Base-by-base conservation (phyloP, 53 echinoderm and acorn worm species). In the Patiria pectinifera region DNA sequence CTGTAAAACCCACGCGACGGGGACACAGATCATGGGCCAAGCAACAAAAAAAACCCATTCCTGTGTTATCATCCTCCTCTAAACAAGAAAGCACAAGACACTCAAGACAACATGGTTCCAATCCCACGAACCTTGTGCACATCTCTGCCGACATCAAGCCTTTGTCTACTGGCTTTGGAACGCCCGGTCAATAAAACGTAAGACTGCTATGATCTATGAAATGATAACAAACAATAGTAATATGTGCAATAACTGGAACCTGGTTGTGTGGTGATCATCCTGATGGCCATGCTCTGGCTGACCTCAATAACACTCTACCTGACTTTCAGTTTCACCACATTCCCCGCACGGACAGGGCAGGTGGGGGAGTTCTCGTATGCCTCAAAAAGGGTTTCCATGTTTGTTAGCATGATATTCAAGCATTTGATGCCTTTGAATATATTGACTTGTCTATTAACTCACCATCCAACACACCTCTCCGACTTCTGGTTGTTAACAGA, bases 161-260 rank as follows among this genome's bases (percentile, higher is more conserved):
- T 22, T 92, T 70, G 85, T 76, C 35, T 35, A 35, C 21, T 23
- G 71, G 11, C 84, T 84, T 0, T 35, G 35, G 35, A 35, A 35
- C 35, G 78, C 86, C 19, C 21, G 77, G 1, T 92, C 69, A 53
- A 49, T 92, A 74, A 92, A 71, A 26, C 49, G 62, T 16, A 92
- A 92, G 75, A 71, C 86, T 25, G 78, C 92, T 25, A 15, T 2
- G 18, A 81, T 92, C 69, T 35, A 76, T 58, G 92, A 92, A 18
- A 21, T 86, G 46, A 78, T 86, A 43, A 45, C 72, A 11, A 6
- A 24, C 77, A 46, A 92, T 11, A n/a, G 62, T 47, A 84, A 83
- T 35, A 14, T 71, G 84, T 22, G 83, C 85, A 48, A 59, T 92
- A 21, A 92, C 86, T 66, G 93, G 91, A 62, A 83, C 90, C 12